Evolutionary conservation across 2,797 vertebrate genomes (phyloP).

Genomic region (Sorex maritimensis): DNA sequence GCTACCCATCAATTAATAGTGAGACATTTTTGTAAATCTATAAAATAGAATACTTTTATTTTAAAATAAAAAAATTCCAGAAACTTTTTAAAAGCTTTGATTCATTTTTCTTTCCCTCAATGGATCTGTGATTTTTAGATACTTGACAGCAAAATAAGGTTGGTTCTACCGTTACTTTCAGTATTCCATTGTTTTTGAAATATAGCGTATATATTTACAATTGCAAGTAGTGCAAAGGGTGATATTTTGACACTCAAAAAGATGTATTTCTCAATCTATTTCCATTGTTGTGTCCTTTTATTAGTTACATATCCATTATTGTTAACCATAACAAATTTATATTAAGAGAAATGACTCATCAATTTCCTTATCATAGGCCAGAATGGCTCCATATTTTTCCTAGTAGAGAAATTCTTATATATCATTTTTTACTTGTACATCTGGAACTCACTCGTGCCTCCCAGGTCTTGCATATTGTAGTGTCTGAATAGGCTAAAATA

Average conservation of each 20-base stretch:
- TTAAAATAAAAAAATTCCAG: not conserved
- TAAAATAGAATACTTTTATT: not conserved
- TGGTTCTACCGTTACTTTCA: conserved; percentile 5
- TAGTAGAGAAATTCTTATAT: not conserved
- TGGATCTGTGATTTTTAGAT: not conserved
- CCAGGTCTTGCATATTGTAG: not conserved
- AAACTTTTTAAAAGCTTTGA: not conserved
- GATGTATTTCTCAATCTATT: not conserved
- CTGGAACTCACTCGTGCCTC: not conserved
- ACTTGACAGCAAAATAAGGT: conserved; percentile 16
- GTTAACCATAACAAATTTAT: not conserved
- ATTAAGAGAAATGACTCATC: not conserved
- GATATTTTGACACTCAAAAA: not conserved
- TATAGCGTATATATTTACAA: not conserved
- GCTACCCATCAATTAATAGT: no score
- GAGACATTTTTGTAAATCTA: not conserved
- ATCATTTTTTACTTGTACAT: not conserved
- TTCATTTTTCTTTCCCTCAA: not conserved
- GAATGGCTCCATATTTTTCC: not conserved
- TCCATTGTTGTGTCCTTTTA: not conserved
- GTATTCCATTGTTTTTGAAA: conserved; percentile 15
- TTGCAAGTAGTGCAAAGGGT: not conserved
- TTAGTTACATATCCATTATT: not conserved
- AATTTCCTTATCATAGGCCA: not conserved
- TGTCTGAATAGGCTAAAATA: not conserved